phyloP scores from a whole-genome alignment of 2,888 invertebrate genomes.

The Trissoscelio sp. region DNA sequence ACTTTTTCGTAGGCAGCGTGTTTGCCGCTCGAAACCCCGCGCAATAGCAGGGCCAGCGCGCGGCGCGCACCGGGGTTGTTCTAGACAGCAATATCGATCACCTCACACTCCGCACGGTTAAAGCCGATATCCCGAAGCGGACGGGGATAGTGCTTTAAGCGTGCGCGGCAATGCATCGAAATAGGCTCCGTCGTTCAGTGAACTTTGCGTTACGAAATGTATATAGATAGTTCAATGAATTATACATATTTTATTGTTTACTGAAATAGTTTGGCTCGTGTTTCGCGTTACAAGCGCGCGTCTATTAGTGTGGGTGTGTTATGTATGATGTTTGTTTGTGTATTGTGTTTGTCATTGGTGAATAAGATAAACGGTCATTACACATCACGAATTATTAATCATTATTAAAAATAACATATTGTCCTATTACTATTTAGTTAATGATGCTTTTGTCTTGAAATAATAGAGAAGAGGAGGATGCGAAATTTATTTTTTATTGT shows the following conservation, averaged over 20 bases:
- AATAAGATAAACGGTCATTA: too few relatives aligned
- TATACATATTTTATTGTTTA: slow-evolving; percentile 53
- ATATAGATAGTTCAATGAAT: slow-evolving; percentile 46
- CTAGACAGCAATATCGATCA: slow-evolving; percentile 74
- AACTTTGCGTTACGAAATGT: slow-evolving; percentile 53
- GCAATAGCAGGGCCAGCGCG: slow-evolving; percentile 62
- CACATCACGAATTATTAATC: too few relatives aligned
- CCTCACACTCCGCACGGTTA: slow-evolving; percentile 68
- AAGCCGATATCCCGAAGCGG: slow-evolving; percentile 66
- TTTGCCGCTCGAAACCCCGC: slow-evolving; percentile 59
- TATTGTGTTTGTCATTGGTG: too few relatives aligned
- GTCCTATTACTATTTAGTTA: too few relatives aligned
- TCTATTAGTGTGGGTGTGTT: too few relatives aligned
- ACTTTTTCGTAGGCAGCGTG: slow-evolving; percentile 65
- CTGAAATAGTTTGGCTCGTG: slow-evolving; percentile 28
- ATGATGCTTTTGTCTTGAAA: too few relatives aligned
- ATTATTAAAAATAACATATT: too few relatives aligned
- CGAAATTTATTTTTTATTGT: too few relatives aligned
- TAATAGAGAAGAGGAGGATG: too few relatives aligned
- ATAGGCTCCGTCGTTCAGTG: slow-evolving; percentile 58
- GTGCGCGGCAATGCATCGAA: slow-evolving; percentile 36
- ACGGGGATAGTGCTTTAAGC: slow-evolving; percentile 53
- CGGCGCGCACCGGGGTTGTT: slow-evolving; percentile 63
- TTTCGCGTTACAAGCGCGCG: neutral
- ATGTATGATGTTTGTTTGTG: too few relatives aligned